phyloP scores from a whole-genome alignment of 2,797 vertebrate species.

The Salarias fasciatus region DNA sequence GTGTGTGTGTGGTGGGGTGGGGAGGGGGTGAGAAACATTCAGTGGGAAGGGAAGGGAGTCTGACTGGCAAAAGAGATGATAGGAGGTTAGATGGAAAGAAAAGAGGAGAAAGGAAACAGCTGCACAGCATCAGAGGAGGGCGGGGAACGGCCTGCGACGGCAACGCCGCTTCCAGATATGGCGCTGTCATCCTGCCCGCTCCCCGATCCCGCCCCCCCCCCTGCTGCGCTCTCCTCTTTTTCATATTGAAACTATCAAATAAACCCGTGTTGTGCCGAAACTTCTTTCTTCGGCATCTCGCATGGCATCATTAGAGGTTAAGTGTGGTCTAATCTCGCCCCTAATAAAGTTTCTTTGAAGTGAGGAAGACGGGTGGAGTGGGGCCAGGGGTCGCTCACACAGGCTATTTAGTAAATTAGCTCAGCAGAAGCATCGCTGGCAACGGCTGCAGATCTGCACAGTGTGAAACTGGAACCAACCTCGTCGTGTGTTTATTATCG shows the following conservation, averaged over 20 bases:
- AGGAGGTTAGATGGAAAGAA: constrained; percentile 51
- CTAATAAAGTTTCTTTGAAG: constrained; percentile 94
- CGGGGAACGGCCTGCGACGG: constrained; percentile 20
- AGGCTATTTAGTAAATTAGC: constrained; percentile 86
- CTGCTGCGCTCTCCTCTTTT: constrained; percentile 30
- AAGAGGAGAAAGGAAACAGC: constrained; percentile 47
- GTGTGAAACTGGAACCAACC: constrained; percentile 76
- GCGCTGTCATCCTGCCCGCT: constrained; percentile 38
- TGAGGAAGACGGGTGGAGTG: constrained; percentile 76
- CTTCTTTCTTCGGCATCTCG: constrained; percentile 58
- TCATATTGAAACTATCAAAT: constrained; percentile 82
- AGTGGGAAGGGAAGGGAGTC: constrained; percentile 12
- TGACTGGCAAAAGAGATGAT: constrained; percentile 43
- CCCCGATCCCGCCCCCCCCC: constrained; percentile 11
- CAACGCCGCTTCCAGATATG: constrained; percentile 44
- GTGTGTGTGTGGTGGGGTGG: constrained; percentile 2
- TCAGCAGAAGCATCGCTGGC: constrained; percentile 69
- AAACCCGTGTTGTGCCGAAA: constrained; percentile 61
- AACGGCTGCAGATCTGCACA: constrained; percentile 53
- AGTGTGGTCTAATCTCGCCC: constrained; percentile 88
- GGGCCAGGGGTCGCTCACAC: constrained; percentile 76
- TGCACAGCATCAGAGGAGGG: constrained; percentile 51
- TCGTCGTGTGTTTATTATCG: constrained; percentile 1
- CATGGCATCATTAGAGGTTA: constrained; percentile 83
- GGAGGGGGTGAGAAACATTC: background rate